These are phyloP conservation scores for Perdita meconis DNA, from an alignment of 2,888 invertebrate genomes.

Conservation along the genomic window DNA sequence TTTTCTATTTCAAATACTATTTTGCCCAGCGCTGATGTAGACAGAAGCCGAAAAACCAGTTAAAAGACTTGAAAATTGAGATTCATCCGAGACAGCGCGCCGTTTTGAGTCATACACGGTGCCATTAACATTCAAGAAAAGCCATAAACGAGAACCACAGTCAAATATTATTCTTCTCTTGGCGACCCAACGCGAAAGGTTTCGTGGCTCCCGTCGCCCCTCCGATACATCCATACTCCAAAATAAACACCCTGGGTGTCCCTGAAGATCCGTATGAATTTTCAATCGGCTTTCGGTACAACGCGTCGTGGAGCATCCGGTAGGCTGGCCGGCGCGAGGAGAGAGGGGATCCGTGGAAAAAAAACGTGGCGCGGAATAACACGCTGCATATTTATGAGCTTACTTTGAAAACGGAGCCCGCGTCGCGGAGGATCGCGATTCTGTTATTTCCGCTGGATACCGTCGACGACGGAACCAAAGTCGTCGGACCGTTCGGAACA, in stretches of 20 bases:
- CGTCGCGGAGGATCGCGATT: slow-evolving; percentile 9
- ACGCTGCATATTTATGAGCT: slow-evolving; percentile 72
- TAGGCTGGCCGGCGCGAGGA: background rate
- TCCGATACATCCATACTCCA: slow-evolving; percentile 55
- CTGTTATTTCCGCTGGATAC: slow-evolving; percentile 25
- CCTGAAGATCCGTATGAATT: slow-evolving; percentile 61
- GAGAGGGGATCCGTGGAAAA: slow-evolving; percentile 3
- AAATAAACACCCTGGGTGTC: slow-evolving; percentile 65
- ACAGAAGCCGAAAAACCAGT: no score
- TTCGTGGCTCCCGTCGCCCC: slow-evolving; percentile 3
- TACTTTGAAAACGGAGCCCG: slow-evolving; percentile 70
- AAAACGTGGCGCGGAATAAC: slow-evolving; percentile 58
- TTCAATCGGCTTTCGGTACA: slow-evolving; percentile 60
- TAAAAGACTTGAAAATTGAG: no score
- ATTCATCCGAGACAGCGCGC: no score
- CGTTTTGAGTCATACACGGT: background rate
- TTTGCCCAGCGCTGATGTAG: no score
- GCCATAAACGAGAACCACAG: slow-evolving; percentile 4
- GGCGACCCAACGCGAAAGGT: background rate
- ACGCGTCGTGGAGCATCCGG: slow-evolving; percentile 22
- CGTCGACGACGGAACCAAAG: background rate
- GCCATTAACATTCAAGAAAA: background rate
- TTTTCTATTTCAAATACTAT: no score
- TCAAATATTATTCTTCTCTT: slow-evolving; percentile 34
- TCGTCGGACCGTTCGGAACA: slow-evolving; percentile 42